Conservation (phyloP, 2,113 vertebrate genomes). For the Verasper variegatus region DNA sequence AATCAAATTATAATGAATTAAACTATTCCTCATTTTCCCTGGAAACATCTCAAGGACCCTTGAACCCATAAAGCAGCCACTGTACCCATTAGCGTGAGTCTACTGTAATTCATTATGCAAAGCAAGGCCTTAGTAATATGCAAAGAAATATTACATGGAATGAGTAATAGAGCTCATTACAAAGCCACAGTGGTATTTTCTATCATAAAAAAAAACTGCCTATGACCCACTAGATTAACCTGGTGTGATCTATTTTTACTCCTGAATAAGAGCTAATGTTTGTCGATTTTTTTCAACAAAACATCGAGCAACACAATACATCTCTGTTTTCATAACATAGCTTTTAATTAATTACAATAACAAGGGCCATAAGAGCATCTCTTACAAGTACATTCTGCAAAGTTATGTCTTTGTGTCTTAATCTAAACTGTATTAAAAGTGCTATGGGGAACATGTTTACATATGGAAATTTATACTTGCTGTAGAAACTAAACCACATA, state of each 20-base stretch:
- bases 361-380: neutral
- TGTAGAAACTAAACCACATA: neutral
- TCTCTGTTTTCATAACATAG: neutral
- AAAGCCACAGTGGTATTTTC: constrained; percentile 30
- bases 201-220: neutral
- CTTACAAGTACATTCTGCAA: neutral
- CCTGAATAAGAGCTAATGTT: neutral
- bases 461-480: constrained; percentile 5
- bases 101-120: constrained; percentile 50
- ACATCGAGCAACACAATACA: neutral
- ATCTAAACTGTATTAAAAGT: neutral
- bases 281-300: neutral
- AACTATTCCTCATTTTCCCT: constrained; percentile 17
- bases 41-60: constrained; percentile 34
- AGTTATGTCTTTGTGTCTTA: neutral
- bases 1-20: constrained; percentile 40
- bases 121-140: constrained; percentile 44
- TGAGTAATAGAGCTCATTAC: constrained; percentile 44
- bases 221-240: constrained; percentile 8
- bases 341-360: neutral
- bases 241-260: neutral
- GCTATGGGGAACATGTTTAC: neutral
- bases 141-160: constrained; percentile 34
- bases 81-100: constrained; percentile 41
- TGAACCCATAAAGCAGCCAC: constrained; percentile 24